Evolutionary conservation across 2,797 vertebrate genomes (phyloP).

Genomic region (Argentina silus): DNA sequence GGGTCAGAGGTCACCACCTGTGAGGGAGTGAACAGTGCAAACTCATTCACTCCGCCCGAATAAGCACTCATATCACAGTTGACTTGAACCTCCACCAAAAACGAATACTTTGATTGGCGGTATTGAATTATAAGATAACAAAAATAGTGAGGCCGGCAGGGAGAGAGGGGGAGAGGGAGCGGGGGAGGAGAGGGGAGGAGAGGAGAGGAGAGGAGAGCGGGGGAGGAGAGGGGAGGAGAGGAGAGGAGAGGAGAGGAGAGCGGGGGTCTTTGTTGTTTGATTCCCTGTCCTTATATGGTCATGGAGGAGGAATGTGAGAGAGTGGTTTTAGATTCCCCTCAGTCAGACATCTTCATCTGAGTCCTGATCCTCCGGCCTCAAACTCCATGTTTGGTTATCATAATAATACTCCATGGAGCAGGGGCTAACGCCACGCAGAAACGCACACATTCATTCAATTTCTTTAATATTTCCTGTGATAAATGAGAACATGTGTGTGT

Average conservation of each 20-base stretch:
- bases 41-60: not conserved
- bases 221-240: not conserved
- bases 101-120: not conserved
- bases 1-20: not conserved
- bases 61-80: not conserved
- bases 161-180: constrained; percentile 73
- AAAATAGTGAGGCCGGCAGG: not conserved
- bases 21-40: not conserved
- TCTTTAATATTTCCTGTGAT: constrained; percentile 2
- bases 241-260: constrained; percentile 10
- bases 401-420: not conserved
- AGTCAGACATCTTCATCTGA: constrained; percentile 55
- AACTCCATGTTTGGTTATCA: constrained; percentile 59
- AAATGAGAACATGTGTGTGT: not conserved
- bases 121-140: too few relatives aligned
- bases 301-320: constrained; percentile 67
- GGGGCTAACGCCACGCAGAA: not conserved
- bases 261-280: constrained; percentile 51
- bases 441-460: not conserved
- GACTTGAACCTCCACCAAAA: not conserved
- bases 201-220: not conserved
- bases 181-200: constrained; percentile 6
- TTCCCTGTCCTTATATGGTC: constrained; percentile 77
- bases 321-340: constrained; percentile 38
- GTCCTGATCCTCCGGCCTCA: not conserved